phyloP scores from a whole-genome alignment of 2,113 vertebrate genomes.

The rabbit (Oryctolagus cuniculus) region DNA sequence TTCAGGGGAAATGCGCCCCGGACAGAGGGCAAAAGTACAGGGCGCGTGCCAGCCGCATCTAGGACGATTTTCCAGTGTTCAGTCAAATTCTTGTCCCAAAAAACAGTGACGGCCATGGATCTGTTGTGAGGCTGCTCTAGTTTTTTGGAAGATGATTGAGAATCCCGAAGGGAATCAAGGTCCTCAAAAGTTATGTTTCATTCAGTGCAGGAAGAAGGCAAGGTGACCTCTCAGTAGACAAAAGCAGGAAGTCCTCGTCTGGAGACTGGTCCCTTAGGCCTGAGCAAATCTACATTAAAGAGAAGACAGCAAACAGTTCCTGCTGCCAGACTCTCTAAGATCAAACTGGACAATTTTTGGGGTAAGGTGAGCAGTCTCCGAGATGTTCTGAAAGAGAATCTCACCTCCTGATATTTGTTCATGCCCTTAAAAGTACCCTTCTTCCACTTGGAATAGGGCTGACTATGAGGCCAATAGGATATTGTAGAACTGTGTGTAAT shows the following conservation, averaged over 20 bases:
- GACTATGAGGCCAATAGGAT: neutral
- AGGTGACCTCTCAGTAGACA: neutral
- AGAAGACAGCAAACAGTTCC: neutral
- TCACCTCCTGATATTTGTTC: neutral
- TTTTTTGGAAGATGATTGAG: constrained; percentile 1
- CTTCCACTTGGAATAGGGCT: neutral
- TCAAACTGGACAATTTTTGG: neutral
- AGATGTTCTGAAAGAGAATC: neutral
- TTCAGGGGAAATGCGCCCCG: constrained; percentile 47
- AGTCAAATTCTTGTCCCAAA: neutral
- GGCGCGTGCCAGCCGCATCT: neutral
- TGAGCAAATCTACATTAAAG: neutral
- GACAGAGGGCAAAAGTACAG: neutral
- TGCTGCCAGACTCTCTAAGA: neutral
- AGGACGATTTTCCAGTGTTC: neutral
- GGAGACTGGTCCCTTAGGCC: neutral
- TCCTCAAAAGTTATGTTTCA: neutral
- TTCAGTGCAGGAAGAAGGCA: fast-evolving
- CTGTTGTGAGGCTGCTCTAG: neutral
- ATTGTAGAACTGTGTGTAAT: neutral
- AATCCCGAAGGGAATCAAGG: neutral
- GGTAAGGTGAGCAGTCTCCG: neutral
- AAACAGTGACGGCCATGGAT: neutral
- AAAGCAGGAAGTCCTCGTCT: neutral
- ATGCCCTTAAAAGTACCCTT: too few species aligned